These are phyloP conservation scores for Drosophila quinaria DNA, from an alignment of 2,888 invertebrate genomes.

Conservation along the genomic window DNA sequence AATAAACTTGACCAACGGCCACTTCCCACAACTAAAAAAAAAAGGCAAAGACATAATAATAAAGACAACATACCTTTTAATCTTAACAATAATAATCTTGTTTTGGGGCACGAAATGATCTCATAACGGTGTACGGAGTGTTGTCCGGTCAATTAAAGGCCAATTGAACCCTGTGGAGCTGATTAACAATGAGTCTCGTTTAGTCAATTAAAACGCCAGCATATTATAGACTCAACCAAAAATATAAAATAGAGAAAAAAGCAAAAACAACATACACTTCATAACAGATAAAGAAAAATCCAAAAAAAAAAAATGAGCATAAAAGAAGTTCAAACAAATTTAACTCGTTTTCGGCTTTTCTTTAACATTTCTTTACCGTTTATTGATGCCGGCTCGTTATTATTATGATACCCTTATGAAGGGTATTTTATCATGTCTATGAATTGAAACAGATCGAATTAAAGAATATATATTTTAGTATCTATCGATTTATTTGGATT, in stretches of 20 bases:
- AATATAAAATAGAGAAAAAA: background rate
- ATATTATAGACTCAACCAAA: conserved; percentile 29
- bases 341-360: conserved; percentile 60
- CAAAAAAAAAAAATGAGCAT: conserved; percentile 14
- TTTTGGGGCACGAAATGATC: conserved; percentile 29
- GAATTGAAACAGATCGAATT: background rate
- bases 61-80: conserved; percentile 2
- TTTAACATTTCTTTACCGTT: conserved; percentile 63
- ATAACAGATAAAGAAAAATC: conserved; percentile 15
- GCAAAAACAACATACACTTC: background rate
- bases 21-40: conserved; percentile 19
- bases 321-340: conserved; percentile 31
- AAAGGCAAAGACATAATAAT: conserved; percentile 2
- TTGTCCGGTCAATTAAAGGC: conserved; percentile 47
- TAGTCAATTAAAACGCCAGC: conserved; percentile 48
- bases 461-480: background rate
- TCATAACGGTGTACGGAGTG: conserved; percentile 25
- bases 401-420: background rate
- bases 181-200: conserved; percentile 44
- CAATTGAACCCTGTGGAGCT: conserved; percentile 55
- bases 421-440: background rate
- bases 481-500: background rate
- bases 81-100: conserved; percentile 23
- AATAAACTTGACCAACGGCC: conserved; percentile 11
- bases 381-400: conserved; percentile 39